Evolutionary conservation across 1,140 invertebrate species (phyloP), one percentile per base, ranked within the genome.

Genomic region (Archivesica marissinica): DNA sequence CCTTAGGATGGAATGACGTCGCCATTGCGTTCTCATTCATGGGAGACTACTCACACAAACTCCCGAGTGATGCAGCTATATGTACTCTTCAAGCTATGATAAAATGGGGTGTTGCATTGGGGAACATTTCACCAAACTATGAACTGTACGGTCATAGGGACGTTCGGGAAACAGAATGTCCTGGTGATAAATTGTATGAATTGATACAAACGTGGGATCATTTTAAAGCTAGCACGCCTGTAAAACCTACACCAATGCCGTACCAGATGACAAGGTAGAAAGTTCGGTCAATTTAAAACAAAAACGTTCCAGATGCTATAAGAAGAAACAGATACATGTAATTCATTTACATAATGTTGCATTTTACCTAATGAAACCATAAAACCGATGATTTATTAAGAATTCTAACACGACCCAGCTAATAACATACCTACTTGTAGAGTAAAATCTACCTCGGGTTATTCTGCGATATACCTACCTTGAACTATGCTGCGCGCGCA

Each of bases 1-100:
- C 86, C 1, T 54, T 39, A 6, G 86, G 88, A 20, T 89, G 76
- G 68, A 89, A 89, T 75, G 30, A 54, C 44, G 77, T 80, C 1
- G 72, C 81, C 30, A 95, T 96, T 28, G 97, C 96, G 25, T 96
- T 97, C 83, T 96, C 95, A 38, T 93, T 97, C 6, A 96, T 97
- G 81, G 97, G 97, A 54, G 85, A 88, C 56, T 92, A 87, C 79
- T 87, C 76, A 3, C 44, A 82, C 28, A 59, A 83, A 41, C 35
- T 79, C 28, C 91, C 91, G 7, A 89, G 88, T 66, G 25, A 56
- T 2, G 68, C 35, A 1, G 86, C 90, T 35, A n/a, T 91, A 11
- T 30, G 88, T 28, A 83, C 85, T 2, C 77, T 90, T 7, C 78
- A 88, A 61, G 72, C 72, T 28, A 68, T 91, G 25, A 91, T 92